Evolutionary conservation across 2,113 vertebrate species (phyloP).

Genomic region (Mesoclemmys tuberculata): DNA sequence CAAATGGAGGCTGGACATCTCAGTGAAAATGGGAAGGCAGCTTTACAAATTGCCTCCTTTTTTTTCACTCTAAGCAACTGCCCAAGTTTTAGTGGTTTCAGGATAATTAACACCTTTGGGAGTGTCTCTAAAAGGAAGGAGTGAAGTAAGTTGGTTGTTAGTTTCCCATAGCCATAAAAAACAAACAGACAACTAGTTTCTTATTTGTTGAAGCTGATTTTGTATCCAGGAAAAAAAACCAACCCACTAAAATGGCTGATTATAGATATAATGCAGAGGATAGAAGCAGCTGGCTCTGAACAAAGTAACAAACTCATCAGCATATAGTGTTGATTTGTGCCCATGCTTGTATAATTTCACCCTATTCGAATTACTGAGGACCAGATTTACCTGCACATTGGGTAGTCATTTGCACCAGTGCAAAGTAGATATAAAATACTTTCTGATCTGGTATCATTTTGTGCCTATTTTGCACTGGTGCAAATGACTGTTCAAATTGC

Average conservation of each 20-base stretch:
- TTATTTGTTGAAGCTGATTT: conserved; percentile 53
- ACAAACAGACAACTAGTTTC: not conserved
- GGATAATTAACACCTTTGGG: conserved; percentile 56
- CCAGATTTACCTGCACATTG: not conserved
- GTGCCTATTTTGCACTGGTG: not conserved
- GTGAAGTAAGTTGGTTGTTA: conserved; percentile 39
- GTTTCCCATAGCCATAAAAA: not conserved
- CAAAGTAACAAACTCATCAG: conserved; percentile 52
- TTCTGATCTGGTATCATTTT: not conserved
- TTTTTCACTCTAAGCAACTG: not conserved
- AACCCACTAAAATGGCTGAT: conserved; percentile 37
- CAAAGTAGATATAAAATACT: not conserved
- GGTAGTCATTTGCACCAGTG: not conserved
- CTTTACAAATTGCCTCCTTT: not conserved
- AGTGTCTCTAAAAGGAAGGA: conserved; percentile 39
- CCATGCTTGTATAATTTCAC: conserved; percentile 49
- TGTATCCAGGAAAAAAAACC: conserved; percentile 43
- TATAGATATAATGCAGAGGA: conserved; percentile 39
- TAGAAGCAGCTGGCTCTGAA: conserved; percentile 63
- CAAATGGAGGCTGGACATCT: not conserved
- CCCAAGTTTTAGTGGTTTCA: conserved; percentile 1
- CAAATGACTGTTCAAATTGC: not conserved
- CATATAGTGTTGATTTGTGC: conserved; percentile 63
- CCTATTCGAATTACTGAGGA: conserved; percentile 44
- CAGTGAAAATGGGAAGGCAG: not conserved